These are phyloP conservation scores for Galendromus occidentalis DNA, from an alignment of 1,140 invertebrate species.

Conservation along the genomic window DNA sequence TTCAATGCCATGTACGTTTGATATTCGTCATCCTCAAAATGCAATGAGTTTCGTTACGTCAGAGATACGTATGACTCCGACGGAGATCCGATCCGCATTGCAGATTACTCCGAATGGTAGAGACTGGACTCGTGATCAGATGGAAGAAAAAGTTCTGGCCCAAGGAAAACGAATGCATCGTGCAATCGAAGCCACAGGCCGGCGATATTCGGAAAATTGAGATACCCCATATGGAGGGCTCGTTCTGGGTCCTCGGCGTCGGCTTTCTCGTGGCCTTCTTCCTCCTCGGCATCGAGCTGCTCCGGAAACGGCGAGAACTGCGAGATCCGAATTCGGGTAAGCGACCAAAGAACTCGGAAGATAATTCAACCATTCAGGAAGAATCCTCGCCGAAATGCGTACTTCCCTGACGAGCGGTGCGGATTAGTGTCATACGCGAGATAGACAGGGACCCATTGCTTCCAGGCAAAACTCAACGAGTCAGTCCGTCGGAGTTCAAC, in stretches of 20 bases:
- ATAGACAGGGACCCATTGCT: no score
- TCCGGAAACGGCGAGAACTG: not conserved
- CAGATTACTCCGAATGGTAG: conserved; percentile 53
- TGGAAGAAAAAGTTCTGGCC: conserved; percentile 58
- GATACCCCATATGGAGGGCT: conserved; percentile 73
- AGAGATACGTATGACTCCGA: no score
- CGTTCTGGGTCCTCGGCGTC: conserved; percentile 54
- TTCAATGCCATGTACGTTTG: conserved; percentile 12
- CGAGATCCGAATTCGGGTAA: not conserved
- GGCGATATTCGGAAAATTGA: conserved; percentile 55
- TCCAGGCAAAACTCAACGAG: not conserved
- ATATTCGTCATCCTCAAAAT: not conserved
- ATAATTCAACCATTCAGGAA: not conserved
- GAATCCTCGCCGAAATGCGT: not conserved
- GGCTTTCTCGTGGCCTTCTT: conserved; percentile 31
- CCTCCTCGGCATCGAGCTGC: not conserved
- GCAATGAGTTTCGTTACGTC: no score
- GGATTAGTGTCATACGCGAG: no score
- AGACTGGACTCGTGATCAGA: conserved; percentile 58
- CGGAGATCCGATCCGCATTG: no score
- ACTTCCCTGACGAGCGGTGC: no score
- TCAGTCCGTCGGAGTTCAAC: not conserved
- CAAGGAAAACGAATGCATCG: conserved; percentile 54
- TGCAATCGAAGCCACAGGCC: conserved; percentile 31
- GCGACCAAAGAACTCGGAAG: no score